Evolutionary conservation across 2,797 vertebrate species (phyloP), one percentile per base, ranked within the genome.

Genomic region (Staurois parvus): DNA sequence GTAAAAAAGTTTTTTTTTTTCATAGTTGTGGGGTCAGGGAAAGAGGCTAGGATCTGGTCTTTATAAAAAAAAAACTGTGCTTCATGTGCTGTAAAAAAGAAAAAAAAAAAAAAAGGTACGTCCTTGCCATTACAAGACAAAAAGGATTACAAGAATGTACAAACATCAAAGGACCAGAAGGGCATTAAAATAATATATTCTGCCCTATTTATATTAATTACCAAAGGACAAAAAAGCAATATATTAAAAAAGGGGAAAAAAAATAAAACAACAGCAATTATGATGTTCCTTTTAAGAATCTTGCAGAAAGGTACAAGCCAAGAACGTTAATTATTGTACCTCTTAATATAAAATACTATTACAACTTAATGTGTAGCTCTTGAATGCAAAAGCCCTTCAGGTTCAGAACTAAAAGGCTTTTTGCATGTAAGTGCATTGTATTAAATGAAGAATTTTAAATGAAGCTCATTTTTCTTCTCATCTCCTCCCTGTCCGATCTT

Each of bases 321-420:
- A 91, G 86, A 88, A 93, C 93, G 92, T 93, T 91, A 93, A 94
- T 93, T 94, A 92, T 90, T 92, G 90, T 88, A 90, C 85, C 85
- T 93, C 91, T 90, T 93, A 92, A 90, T 93, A 92, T 92, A 92
- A 91, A 94, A 94, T 85, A 77, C 88, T 88, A 93, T 94, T 94
- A 94, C 88, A 90, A 87, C 82, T 92, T 91, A 91, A 91, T 92
- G 84, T n/a, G 84, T n/a, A 91, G 82, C 91, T 90, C 90, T 90
- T 90, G 83, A 90, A 87, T 78, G 72, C 86, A 89, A 76, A 56
- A 84, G 88, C 85, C 59, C 77, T 89, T 85, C 45, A 91, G 68
- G 88, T 90, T 91, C 88, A 84, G 72, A 91, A 85, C 84, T 89
- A 91, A 93, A 89, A 91, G 87, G 78, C 90, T 93, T 94, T 94